Percentiles rank a stretch among this genome's conserved stretches.
phyloP scores from a whole-genome alignment of 2,888 invertebrate genomes.

The Volucella inflata region DNA sequence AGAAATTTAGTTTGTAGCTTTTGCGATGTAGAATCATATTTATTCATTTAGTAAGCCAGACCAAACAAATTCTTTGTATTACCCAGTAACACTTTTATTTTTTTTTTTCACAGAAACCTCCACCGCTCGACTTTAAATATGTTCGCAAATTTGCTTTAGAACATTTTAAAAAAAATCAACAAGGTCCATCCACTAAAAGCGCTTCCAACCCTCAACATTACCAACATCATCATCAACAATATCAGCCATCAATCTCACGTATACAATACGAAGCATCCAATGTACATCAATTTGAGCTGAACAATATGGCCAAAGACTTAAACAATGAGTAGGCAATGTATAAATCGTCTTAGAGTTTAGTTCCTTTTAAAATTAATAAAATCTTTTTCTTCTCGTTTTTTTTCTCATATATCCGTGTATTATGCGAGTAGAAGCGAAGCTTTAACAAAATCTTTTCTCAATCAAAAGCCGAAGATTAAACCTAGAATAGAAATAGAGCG shows the following conservation, averaged over 20 bases:
- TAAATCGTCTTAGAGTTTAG: slow-evolving; percentile 30
- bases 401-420: neutral
- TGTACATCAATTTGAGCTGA: slow-evolving; percentile 75
- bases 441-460: slow-evolving; percentile 76
- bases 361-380: slow-evolving; percentile 31
- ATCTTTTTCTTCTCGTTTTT: neutral
- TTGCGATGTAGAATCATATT: too few relatives aligned
- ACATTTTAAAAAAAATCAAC: slow-evolving; percentile 77
- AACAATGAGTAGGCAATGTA: slow-evolving; percentile 80
- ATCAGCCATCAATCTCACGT: slow-evolving; percentile 12
- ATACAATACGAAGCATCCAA: slow-evolving; percentile 60
- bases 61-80: too few relatives aligned
- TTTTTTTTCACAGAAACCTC: slow-evolving; percentile 53
- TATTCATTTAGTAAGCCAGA: too few relatives aligned
- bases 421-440: slow-evolving; percentile 79
- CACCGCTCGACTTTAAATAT: slow-evolving; percentile 77
- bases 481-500: slow-evolving; percentile 81
- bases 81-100: neutral
- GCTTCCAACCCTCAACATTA: slow-evolving; percentile 22
- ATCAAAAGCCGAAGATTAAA: slow-evolving; percentile 79
- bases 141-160: slow-evolving; percentile 78
- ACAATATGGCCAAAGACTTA: slow-evolving; percentile 78
- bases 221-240: slow-evolving; percentile 35
- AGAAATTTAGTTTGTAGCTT: too few relatives aligned
- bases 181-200: slow-evolving; percentile 59